Base-by-base conservation (phyloP, 2,888 invertebrate genomes). In the Hirtodrosophila confusa region DNA sequence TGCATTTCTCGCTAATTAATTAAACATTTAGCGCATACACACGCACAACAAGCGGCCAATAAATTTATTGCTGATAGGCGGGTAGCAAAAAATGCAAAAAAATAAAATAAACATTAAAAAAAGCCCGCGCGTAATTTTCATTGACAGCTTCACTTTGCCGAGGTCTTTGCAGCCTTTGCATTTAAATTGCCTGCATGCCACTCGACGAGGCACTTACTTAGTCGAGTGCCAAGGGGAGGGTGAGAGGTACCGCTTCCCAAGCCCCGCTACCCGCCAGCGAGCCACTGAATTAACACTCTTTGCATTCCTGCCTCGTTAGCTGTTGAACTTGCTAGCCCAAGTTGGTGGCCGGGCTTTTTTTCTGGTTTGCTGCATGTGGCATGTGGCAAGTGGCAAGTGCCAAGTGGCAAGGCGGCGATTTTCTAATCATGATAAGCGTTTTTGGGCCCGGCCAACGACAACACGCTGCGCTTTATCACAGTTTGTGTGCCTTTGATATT, bases 111-210 rank as follows among this genome's bases (percentile, higher is more conserved):
- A 12, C n/a, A 44, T 33, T n/a, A 36, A 33, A 10, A 43, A 47
- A 58, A 69, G 57, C 50, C 40, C 11, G 69, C 79, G 77, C 76
- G 83, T 87, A 85, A 87, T 84, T 80, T 84, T 73, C 83, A 86
- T 87, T 85, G 86, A 85, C 88, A 87, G 83, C 86, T 73, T 87
- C 76, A 85, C 82, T 85, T 78, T 61, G 66, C 50, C 47, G 29
- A 43, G 50, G 49, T 43, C 36, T 53, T 61, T 33, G 55, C 54
- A 12, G 54, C 27, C 67, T 84, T 84, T 86, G 85, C 83, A 80
- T 84, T 85, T 84, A 84, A 84, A 84, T 86, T 85, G 82, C 72
- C 85, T 76, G 78, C 78, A 80, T 86, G 88, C 83, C 75, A 70
- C 63, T 49, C 64, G 63, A 54, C 31, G 40, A 44, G 58, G 56